Evolutionary conservation across 2,113 vertebrate genomes (phyloP), one percentile per base, ranked within the genome.

Genomic region (Saguinus imperator): DNA sequence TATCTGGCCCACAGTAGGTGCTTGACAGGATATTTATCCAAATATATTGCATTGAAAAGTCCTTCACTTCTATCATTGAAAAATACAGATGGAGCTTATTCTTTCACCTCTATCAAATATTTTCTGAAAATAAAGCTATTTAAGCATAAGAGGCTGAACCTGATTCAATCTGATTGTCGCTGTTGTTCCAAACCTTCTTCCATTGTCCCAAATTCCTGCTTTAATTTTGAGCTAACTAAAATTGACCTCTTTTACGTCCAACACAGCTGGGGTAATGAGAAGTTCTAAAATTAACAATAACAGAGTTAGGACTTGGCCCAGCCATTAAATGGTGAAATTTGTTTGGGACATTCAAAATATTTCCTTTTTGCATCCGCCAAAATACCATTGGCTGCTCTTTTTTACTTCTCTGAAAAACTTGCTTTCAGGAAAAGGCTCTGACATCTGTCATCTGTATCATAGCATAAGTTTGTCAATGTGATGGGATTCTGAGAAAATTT

Each of bases 161-260:
- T 72, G 23, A n/a, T 45, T 89, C 37, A 35, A 1, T 40, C 45
- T 40, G 14, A 79, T 70, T 35, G 61, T 7, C 27, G 73, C 72
- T 91, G 32, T 52, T 77, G 6, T 84, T 92, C 37, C 79, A 73
- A 95, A 57, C 12, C 20, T 4, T 14, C 17, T 68, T 84, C 32
- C 17, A 4, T 55, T 81, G 35, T 68, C 61, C 32, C 40, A 75
- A 94, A 75, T 61, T 89, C 43, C 76, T 80, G 1, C 50, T 93
- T 96, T 35, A 94, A 95, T 88, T 93, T 57, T 90, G 13, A 94
- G 40, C 14, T 43, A 79, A 79, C 2, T 35, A 8, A 87, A 66
- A 82, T 21, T 79, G 40, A 93, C 40, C 32, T 77, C 57, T 40
- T 89, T 0, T 29, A 29, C 29, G 89, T 79, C 4, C 27, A 37